A percentile compares a stretch with the other conserved stretches of the same genome.
These are phyloP conservation scores for Neomonachus schauinslandi DNA, from an alignment of 2,113 vertebrate genomes.

Conservation along the genomic window DNA sequence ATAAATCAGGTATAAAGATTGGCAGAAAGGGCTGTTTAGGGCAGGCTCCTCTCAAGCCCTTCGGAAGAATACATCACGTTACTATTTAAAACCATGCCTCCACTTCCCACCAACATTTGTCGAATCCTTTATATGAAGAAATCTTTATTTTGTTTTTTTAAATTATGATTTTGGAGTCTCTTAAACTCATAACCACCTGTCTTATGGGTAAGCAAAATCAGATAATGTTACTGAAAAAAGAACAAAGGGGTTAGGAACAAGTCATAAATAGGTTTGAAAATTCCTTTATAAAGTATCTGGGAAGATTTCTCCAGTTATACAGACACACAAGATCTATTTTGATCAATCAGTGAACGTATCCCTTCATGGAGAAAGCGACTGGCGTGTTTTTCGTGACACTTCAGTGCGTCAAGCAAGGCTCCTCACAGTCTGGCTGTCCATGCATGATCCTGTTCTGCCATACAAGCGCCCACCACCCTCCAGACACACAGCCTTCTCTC, in stretches of 20 bases:
- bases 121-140: background rate
- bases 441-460: accelerated
- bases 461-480: accelerated
- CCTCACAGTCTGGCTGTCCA: background rate
- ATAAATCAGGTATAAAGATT: background rate
- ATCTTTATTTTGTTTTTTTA: background rate
- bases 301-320: background rate
- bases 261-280: background rate
- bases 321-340: background rate
- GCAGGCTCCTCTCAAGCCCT: background rate
- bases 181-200: background rate
- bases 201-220: background rate
- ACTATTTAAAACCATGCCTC: background rate
- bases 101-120: background rate
- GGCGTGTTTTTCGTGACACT: background rate
- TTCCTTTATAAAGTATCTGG: background rate
- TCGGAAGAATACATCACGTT: background rate
- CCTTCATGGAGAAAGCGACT: background rate
- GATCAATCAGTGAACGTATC: background rate
- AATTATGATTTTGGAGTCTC: background rate
- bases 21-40: background rate
- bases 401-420: background rate
- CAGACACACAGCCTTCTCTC: background rate
- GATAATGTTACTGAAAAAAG: background rate
- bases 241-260: background rate